A percentile compares a stretch with the other conserved stretches of the same genome.
Evolutionary conservation across 2,888 invertebrate genomes (phyloP).

Genomic region (Drosophila antonietae): DNA sequence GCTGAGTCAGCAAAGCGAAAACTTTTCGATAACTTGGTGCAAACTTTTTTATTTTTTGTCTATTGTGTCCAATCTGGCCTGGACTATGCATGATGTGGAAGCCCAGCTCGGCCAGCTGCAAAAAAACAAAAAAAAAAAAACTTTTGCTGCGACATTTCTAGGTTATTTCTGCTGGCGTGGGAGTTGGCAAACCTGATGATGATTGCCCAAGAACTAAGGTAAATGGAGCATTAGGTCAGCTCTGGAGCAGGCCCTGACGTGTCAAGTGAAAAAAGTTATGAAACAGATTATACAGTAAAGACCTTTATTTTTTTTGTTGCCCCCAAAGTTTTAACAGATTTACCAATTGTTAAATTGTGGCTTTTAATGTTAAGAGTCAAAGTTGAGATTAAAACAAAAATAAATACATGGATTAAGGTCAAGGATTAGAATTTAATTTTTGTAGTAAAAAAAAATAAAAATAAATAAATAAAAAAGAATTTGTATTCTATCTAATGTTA

Average conservation of each 20-base stretch:
- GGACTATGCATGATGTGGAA: constrained; percentile 12
- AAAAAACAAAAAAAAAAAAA: constrained; percentile 12
- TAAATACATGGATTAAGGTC: background rate
- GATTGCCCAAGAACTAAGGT: constrained; percentile 9
- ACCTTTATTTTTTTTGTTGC: background rate
- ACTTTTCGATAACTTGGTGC: constrained; percentile 36
- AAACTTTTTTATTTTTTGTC: constrained; percentile 46
- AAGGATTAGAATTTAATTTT: background rate
- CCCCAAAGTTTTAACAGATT: constrained; percentile 1
- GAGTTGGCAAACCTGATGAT: constrained; percentile 18
- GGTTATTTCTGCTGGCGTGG: constrained; percentile 27
- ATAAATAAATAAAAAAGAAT: background rate
- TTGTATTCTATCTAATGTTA: background rate
- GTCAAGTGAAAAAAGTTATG: constrained; percentile 38
- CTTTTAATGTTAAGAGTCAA: background rate
- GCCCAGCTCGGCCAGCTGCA: constrained; percentile 10
- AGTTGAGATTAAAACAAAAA: background rate
- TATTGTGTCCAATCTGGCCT: constrained; percentile 29
- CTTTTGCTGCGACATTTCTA: constrained; percentile 38
- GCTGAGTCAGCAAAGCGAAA: constrained; percentile 44
- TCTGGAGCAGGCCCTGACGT: constrained; percentile 10
- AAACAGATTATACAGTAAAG: constrained; percentile 30
- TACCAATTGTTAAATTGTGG: background rate
- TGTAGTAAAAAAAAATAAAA: background rate
- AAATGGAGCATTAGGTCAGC: constrained; percentile 12